Evolutionary conservation across 1,140 invertebrate species (phyloP).

Genomic region (Nephila pilipes): DNA sequence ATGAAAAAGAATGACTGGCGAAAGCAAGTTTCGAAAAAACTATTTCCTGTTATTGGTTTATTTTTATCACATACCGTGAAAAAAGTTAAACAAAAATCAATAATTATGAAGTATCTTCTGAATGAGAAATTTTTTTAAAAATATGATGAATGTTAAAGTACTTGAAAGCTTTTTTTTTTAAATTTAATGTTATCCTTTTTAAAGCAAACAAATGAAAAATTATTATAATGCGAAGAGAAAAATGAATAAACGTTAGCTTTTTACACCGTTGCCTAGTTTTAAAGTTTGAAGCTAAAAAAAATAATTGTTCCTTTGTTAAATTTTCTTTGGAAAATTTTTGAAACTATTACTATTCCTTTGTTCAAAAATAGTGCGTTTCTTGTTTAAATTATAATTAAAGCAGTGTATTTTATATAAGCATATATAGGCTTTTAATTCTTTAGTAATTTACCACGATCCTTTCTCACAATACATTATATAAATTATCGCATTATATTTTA

Average conservation of each 20-base stretch:
- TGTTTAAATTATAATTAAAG: too few species aligned
- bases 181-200: not conserved
- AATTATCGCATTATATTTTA: too few species aligned
- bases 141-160: not conserved
- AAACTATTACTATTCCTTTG: too few species aligned
- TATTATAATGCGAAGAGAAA: not conserved
- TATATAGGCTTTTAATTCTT: too few species aligned
- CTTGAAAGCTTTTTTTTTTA: slow-evolving; percentile 8
- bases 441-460: too few species aligned
- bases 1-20: not conserved
- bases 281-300: too few species aligned
- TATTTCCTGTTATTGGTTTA: not conserved
- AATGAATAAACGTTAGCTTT: not conserved
- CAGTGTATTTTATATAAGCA: too few species aligned
- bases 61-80: not conserved
- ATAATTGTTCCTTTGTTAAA: too few species aligned
- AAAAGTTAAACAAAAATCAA: slow-evolving; percentile 5
- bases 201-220: not conserved
- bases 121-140: not conserved
- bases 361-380: too few species aligned
- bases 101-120: not conserved
- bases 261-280: not conserved
- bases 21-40: not conserved
- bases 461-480: too few species aligned
- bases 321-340: too few species aligned